Evolutionary conservation across 2,888 invertebrate genomes (phyloP).

Genomic region (Alsophila aescularia): DNA sequence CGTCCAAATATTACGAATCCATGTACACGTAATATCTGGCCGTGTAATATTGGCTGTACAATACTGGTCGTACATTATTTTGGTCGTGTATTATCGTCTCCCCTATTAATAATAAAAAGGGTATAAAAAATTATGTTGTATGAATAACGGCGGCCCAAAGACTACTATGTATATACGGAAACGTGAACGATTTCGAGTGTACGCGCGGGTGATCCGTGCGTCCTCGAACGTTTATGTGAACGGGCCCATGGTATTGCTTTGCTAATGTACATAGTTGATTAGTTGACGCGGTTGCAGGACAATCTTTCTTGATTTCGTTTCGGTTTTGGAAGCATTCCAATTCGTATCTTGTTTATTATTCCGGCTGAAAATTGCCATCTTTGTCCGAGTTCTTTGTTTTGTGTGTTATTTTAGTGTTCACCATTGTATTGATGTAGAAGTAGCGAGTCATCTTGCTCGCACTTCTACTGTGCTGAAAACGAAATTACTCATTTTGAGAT

Average conservation of each 20-base stretch:
- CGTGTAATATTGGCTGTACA: too few relatives aligned
- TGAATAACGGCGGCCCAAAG: too few relatives aligned
- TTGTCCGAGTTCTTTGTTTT: constrained; percentile 54
- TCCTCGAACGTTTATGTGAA: too few relatives aligned
- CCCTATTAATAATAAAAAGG: too few relatives aligned
- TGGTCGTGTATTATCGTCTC: too few relatives aligned
- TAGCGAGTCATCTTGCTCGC: constrained; percentile 31
- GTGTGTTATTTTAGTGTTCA: constrained; percentile 43
- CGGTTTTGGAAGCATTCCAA: constrained; percentile 62
- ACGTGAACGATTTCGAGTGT: too few relatives aligned
- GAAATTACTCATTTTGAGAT: constrained; percentile 36
- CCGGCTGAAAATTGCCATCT: constrained; percentile 46
- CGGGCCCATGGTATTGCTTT: constrained; percentile 4
- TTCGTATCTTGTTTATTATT: constrained; percentile 51
- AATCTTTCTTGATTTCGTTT: constrained; percentile 6
- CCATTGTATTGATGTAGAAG: constrained; percentile 29
- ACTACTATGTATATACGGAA: too few relatives aligned
- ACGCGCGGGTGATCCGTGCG: too few relatives aligned
- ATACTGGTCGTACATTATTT: too few relatives aligned
- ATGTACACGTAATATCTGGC: too few relatives aligned
- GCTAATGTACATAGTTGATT: constrained; percentile 4
- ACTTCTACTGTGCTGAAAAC: constrained; percentile 16
- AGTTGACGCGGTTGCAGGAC: constrained; percentile 1
- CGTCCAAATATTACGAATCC: too few relatives aligned
- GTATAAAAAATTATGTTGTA: too few relatives aligned